phyloP scores from a whole-genome alignment of 37 sponge, comb jelly and placozoan genomes.

The Oscarella lobularis region DNA sequence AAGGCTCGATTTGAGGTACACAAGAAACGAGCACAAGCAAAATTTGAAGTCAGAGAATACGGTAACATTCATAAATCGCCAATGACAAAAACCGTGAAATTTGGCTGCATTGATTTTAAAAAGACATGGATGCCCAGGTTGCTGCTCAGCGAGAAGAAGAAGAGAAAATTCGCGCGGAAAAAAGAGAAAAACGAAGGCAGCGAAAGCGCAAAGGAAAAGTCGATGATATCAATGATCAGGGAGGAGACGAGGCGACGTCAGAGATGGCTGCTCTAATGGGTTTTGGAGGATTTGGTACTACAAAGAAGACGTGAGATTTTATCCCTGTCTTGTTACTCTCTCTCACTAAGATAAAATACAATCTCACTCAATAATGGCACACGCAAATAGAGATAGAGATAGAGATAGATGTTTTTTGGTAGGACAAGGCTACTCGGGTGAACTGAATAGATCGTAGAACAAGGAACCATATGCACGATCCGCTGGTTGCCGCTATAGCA shows the following conservation, averaged over 20 bases:
- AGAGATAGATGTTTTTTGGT: too few relatives aligned
- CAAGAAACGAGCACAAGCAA: slow-evolving; percentile 81
- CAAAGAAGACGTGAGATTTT: slow-evolving; percentile 50
- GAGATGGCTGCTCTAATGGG: slow-evolving; percentile 96
- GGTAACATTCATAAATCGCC: too few relatives aligned
- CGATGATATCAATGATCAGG: slow-evolving; percentile 30
- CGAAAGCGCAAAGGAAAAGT: slow-evolving; percentile 28
- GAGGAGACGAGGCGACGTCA: too few relatives aligned
- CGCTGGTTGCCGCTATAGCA: too few relatives aligned
- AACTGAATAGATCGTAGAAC: too few relatives aligned
- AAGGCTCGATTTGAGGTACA: slow-evolving; percentile 80
- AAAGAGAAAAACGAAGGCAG: slow-evolving; percentile 31
- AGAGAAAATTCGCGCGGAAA: slow-evolving; percentile 30
- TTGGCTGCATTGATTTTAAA: neutral
- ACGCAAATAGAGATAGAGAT: too few relatives aligned
- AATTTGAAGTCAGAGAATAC: slow-evolving; percentile 21
- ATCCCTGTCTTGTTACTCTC: too few relatives aligned
- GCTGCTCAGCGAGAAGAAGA: slow-evolving; percentile 2
- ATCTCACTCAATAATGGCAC: too few relatives aligned
- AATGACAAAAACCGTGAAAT: neutral
- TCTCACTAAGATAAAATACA: too few relatives aligned
- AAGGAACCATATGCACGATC: too few relatives aligned
- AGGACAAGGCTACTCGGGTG: too few relatives aligned
- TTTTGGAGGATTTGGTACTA: slow-evolving; percentile 81
- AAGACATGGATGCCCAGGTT: slow-evolving; percentile 70